A percentile compares a stretch with the other conserved stretches of the same genome.
Evolutionary conservation across 2,797 vertebrate species (phyloP).

Genomic region (Anguilla obscura): DNA sequence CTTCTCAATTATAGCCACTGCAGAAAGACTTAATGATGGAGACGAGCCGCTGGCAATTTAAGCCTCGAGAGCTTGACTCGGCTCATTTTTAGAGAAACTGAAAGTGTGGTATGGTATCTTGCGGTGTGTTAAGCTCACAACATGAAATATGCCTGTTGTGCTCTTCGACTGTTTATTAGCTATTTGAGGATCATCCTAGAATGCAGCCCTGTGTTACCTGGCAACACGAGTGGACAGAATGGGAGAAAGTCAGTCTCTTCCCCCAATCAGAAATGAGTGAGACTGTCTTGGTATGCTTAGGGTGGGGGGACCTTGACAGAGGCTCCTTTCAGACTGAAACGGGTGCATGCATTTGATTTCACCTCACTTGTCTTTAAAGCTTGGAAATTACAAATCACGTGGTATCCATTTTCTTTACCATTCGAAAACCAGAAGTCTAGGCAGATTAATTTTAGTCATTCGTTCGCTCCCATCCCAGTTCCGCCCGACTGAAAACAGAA

Average conservation of each 20-base stretch:
- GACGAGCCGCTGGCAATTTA: background rate
- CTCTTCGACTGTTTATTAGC: constrained; percentile 2
- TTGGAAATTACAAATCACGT: background rate
- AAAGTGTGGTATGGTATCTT: background rate
- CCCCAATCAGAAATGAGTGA: background rate
- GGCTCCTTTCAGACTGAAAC: background rate
- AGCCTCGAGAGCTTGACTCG: background rate
- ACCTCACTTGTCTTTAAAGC: background rate
- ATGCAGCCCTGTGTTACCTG: constrained; percentile 32
- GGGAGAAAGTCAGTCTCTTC: background rate
- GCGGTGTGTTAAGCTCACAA: background rate
- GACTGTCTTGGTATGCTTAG: background rate
- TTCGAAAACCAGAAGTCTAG: background rate
- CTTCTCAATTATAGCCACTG: background rate
- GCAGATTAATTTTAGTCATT: background rate
- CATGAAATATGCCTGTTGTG: background rate
- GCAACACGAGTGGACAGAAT: constrained; percentile 18
- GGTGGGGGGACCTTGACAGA: background rate
- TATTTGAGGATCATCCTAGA: constrained; percentile 14
- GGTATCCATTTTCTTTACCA: background rate
- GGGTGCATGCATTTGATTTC: too few species aligned
- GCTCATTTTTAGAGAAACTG: background rate
- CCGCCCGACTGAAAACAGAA: background rate
- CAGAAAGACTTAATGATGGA: background rate
- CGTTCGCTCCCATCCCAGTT: background rate